phyloP scores from a whole-genome alignment of 2,113 vertebrate species.

The Sardina pilchardus region DNA sequence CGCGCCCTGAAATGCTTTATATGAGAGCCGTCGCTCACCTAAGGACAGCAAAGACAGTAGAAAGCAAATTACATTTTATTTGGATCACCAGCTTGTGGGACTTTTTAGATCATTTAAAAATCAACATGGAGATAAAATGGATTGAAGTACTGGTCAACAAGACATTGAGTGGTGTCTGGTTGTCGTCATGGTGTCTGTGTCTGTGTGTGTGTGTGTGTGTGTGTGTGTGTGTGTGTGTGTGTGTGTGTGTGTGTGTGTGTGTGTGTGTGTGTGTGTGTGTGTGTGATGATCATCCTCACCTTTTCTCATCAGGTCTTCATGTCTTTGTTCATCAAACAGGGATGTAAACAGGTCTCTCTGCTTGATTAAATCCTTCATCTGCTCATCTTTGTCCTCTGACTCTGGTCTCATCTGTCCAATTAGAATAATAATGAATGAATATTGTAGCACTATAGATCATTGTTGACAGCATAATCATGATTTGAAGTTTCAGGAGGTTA shows the following conservation, averaged over 20 bases:
- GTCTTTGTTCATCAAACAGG: constrained; percentile 91
- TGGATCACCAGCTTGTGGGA: too few species aligned
- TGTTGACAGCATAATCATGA: too few species aligned
- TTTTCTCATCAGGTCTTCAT: constrained; percentile 89
- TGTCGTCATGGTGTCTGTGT: too few species aligned
- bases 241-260: not conserved
- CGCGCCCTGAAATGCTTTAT: constrained; percentile 88
- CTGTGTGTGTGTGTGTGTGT: not conserved
- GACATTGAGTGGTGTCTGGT: too few species aligned
- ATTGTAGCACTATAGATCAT: too few species aligned
- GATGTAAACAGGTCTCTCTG: constrained; percentile 82
- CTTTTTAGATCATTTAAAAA: too few species aligned
- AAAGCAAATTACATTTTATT: too few species aligned
- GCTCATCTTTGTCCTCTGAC: constrained; percentile 87
- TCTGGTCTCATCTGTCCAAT: constrained; percentile 68
- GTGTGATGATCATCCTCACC: constrained; percentile 62
- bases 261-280: not conserved
- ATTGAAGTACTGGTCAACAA: too few species aligned
- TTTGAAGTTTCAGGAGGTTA: not conserved
- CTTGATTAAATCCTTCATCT: constrained; percentile 80
- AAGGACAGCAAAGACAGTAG: not conserved
- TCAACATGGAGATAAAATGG: too few species aligned
- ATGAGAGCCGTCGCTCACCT: constrained; percentile 85
- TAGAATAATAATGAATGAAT: not conserved
- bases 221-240: too few species aligned